A percentile compares a stretch with the other conserved stretches of the same genome.
Evolutionary conservation across 1,140 invertebrate genomes (phyloP).

Genomic region (Gonioctena quinquepunctata): DNA sequence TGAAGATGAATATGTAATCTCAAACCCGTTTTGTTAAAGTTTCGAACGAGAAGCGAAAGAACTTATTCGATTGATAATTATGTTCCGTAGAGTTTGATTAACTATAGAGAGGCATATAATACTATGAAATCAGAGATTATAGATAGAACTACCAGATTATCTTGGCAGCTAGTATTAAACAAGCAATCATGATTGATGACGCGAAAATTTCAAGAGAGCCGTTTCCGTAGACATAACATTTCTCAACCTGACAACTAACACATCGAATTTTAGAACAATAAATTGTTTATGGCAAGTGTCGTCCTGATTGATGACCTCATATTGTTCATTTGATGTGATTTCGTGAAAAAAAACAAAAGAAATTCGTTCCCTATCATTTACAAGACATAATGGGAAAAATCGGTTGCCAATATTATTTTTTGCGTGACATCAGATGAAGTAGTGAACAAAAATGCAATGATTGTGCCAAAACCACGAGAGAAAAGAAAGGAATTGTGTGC

Average conservation of each 20-base stretch:
- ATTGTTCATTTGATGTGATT: neutral
- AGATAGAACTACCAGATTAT: too few species aligned
- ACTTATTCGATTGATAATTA: too few species aligned
- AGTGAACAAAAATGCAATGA: neutral
- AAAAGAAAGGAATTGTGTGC: too few species aligned
- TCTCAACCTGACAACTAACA: neutral
- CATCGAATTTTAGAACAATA: neutral
- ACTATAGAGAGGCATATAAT: too few species aligned
- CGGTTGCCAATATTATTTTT: neutral
- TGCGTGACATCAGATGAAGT: neutral
- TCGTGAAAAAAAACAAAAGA: neutral
- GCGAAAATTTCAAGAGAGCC: neutral
- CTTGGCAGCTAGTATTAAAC: neutral
- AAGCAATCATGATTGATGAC: too few species aligned
- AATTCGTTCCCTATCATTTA: neutral
- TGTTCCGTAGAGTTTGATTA: too few species aligned
- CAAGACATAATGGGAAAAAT: neutral
- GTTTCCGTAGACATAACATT: neutral
- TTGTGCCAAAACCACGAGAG: neutral
- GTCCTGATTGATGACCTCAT: neutral
- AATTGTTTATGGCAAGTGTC: neutral
- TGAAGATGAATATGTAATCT: too few species aligned
- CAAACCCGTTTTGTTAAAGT: too few species aligned
- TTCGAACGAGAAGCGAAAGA: too few species aligned
- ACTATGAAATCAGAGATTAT: too few species aligned